A percentile compares a stretch with the other conserved stretches of the same genome.
Conservation (phyloP, 2,113 vertebrate species). For the Serinus canaria region DNA sequence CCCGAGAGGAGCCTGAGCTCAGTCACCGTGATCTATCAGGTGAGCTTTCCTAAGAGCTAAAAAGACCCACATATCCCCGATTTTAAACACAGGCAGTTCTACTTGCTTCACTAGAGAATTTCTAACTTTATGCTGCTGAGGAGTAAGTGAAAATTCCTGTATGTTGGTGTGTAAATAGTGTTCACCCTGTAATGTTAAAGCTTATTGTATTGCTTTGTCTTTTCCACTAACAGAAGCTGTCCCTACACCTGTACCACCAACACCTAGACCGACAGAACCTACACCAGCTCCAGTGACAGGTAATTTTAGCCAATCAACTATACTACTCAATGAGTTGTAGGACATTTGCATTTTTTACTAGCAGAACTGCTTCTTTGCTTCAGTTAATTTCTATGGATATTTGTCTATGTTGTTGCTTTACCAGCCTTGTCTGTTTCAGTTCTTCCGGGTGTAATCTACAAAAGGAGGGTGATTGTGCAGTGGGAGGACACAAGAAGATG, state of each 20-base stretch:
- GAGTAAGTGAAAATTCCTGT: not conserved
- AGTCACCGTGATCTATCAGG: not conserved
- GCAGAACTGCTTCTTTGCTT: not conserved
- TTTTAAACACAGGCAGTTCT: not conserved
- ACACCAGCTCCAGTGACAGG: not conserved
- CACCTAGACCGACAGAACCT: not conserved
- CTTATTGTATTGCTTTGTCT: not conserved
- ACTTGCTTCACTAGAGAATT: not conserved
- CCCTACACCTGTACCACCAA: not conserved
- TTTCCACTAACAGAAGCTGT: not conserved
- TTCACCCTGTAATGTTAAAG: not conserved
- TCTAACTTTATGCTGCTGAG: not conserved
- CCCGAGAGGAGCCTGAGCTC: fast-evolving
- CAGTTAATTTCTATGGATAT: not conserved
- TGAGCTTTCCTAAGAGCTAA: not conserved
- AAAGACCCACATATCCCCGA: fast-evolving
- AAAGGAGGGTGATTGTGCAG: not conserved
- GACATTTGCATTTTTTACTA: not conserved
- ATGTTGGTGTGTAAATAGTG: not conserved
- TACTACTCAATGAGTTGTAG: not conserved
- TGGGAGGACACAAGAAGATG: not conserved
- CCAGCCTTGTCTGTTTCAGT: not conserved
- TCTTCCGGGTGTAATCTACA: not conserved
- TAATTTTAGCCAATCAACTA: not conserved
- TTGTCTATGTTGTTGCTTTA: not conserved